Evolutionary conservation across 1,140 invertebrate species (phyloP).

Genomic region (Ceratitis capitata): DNA sequence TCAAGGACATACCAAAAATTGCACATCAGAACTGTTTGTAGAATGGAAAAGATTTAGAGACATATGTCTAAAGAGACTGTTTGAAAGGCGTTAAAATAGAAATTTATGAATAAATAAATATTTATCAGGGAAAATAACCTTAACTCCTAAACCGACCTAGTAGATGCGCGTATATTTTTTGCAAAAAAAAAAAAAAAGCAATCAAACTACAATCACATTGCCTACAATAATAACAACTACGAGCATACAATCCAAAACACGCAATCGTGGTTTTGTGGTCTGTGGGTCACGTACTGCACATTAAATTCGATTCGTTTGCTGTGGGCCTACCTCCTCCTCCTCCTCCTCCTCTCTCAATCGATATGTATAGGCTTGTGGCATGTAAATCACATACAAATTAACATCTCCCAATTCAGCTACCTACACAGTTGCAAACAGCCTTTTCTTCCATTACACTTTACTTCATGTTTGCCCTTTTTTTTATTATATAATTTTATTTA

Average conservation of each 20-base stretch:
- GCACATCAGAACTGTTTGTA: too few species aligned
- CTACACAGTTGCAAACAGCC: background rate
- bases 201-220: background rate
- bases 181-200: too few species aligned
- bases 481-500: background rate
- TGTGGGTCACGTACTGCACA: background rate
- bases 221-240: background rate
- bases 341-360: too few species aligned
- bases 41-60: too few species aligned
- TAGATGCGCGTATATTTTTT: too few species aligned
- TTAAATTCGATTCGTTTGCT: slow-evolving; percentile 35
- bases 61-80: too few species aligned
- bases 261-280: background rate
- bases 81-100: too few species aligned
- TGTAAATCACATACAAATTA: slow-evolving; percentile 34
- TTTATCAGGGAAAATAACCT: background rate
- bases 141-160: background rate
- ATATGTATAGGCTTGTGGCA: background rate
- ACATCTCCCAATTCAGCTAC: background rate
- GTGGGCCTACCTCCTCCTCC: too few species aligned
- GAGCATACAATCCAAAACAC: background rate
- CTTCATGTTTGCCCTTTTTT: background rate
- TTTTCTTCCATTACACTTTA: background rate
- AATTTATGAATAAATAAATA: background rate
- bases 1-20: too few species aligned